These are phyloP conservation scores for Troglohyphantes excavatus DNA, from an alignment of 2,888 invertebrate genomes.

Conservation along the genomic window DNA sequence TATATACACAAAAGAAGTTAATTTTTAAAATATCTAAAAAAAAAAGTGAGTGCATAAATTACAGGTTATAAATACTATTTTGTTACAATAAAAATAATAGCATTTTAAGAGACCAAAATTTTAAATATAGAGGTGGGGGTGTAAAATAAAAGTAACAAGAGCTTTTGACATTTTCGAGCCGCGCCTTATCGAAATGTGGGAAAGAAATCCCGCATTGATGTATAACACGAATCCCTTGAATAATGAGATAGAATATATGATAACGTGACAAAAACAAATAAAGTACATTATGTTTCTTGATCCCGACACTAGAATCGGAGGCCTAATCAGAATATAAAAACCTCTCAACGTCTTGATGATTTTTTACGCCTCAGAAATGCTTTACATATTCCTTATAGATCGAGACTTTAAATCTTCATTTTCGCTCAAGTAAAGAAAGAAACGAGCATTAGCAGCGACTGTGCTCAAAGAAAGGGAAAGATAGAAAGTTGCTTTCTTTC, in stretches of 20 bases:
- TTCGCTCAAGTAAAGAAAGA: slow-evolving; percentile 10
- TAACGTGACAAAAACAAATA: slow-evolving; percentile 39
- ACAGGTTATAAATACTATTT: no score
- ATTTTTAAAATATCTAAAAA: no score
- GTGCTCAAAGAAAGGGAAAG: slow-evolving; percentile 10
- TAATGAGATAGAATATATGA: slow-evolving; percentile 32
- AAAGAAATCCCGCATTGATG: slow-evolving; percentile 9
- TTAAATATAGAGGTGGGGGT: neutral
- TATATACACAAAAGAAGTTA: no score
- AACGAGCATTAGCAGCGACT: slow-evolving; percentile 11
- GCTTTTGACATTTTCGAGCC: neutral
- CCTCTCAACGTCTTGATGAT: slow-evolving; percentile 32
- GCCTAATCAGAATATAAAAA: slow-evolving; percentile 61
- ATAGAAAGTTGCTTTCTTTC: slow-evolving; percentile 31
- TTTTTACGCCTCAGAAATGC: slow-evolving; percentile 40
- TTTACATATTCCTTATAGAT: slow-evolving; percentile 59
- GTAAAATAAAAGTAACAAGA: neutral
- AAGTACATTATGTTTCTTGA: slow-evolving; percentile 25
- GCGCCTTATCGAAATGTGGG: neutral
- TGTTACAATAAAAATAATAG: no score
- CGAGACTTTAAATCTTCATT: slow-evolving; percentile 55
- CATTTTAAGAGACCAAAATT: neutral
- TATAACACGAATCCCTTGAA: slow-evolving; percentile 26
- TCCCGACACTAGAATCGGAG: slow-evolving; percentile 9
- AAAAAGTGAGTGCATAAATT: no score